Evolutionary conservation across 2,888 invertebrate species (phyloP), one percentile per base, ranked within the genome.

Genomic region (Eristalis tenax): DNA sequence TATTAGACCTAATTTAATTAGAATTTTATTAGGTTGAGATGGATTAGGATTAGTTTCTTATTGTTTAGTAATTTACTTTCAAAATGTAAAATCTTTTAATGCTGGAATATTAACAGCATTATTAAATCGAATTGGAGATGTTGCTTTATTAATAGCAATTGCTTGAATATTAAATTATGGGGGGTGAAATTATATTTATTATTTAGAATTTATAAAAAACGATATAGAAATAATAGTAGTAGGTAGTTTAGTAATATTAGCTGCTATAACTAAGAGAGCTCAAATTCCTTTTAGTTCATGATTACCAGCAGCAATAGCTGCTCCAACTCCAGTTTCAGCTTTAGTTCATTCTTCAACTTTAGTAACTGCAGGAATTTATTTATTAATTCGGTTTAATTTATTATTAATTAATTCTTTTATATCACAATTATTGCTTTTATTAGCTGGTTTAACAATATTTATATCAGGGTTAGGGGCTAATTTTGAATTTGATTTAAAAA

Each of bases 211-310:
- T 92, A 94, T 94, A 90, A 91, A 90, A 89, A 92, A 90, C 92
- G 93, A 93, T 93, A 92, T 77, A 89, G 90, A 89, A 80, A 94
- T 94, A 91, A 89, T 89, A 89, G 90, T 94, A 90, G 92, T 94
- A 92, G 91, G 91, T 0, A 10, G 89, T n/a, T 93, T 94, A 90
- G 91, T 94, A 88, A 93, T 94, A 91, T 92, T 94, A 89, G 95
- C 95, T 0, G 94, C 94, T 73, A 95, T 96, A 93, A 96, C 96
- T 83, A 97, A 97, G 93, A 96, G 96, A 89, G 96, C 96, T 91
- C 96, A 97, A 93, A 95, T 96, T 94, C 96, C 96, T 65, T 97
- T 97, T 95, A 96, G 96, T 87, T 94, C 96, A 64, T 97, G 96
- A 90, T 92, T 96, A 68, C 96, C 96, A 0, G 95, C 95, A 0